Percentiles rank a stretch among this genome's conserved stretches.
phyloP scores from a whole-genome alignment of 2,113 vertebrate genomes.

The Chelonoidis abingdonii region DNA sequence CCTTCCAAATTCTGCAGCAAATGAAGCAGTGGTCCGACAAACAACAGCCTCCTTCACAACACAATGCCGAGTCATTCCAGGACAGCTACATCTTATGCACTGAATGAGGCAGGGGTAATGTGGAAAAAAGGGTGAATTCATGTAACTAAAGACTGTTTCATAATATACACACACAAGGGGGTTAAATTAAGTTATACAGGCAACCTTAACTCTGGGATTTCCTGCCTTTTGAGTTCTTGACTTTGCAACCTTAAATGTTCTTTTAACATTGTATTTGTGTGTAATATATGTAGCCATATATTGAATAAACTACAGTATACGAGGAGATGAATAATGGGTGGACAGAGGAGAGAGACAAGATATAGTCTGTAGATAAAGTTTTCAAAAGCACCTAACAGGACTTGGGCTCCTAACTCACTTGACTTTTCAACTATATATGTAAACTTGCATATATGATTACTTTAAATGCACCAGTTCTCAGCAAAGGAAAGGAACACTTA shows the following conservation, averaged over 20 bases:
- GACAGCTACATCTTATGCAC: background rate
- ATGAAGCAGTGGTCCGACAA: background rate
- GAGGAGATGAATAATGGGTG: background rate
- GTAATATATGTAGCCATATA: background rate
- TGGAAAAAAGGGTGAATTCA: background rate
- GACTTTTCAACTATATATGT: background rate
- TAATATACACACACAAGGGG: background rate
- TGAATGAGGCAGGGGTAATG: background rate
- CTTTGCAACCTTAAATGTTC: background rate
- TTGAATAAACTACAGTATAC: background rate
- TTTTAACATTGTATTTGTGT: background rate
- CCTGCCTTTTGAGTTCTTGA: background rate
- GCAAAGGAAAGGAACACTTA: background rate
- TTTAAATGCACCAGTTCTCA: background rate
- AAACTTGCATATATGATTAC: no score
- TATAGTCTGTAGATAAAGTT: background rate
- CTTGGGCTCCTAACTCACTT: background rate
- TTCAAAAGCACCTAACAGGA: background rate
- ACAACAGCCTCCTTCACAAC: background rate
- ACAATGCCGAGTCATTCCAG: background rate
- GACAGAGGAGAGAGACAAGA: background rate
- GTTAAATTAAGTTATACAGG: background rate
- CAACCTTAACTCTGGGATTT: background rate
- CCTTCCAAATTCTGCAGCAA: background rate
- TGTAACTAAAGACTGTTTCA: background rate